Evolutionary conservation across 2,888 invertebrate genomes (phyloP), one percentile per base, ranked within the genome.

Genomic region (Deroplatys truncata): DNA sequence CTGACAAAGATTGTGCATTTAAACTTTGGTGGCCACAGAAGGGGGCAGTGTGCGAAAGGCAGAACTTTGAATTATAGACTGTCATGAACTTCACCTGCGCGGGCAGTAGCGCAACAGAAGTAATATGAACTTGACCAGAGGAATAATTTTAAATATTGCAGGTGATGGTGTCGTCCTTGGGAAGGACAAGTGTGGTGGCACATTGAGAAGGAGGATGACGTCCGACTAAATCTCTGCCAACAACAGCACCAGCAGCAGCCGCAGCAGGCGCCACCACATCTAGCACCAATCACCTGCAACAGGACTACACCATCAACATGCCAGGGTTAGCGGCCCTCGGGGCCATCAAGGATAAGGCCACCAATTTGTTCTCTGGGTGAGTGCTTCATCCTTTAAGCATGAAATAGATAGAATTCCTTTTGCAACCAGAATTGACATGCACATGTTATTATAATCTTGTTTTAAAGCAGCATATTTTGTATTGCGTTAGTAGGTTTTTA

Each of bases 281-380:
- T 72, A 72, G 16, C 56, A 72, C 56, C 56, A 72, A 2, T 20
- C 56, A 72, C n/a, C 31, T 29, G 87, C 29, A 29, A n/a, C 72
- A 8, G 43, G 29, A 10, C 43, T 5, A 28, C 83, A n/a, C 84
- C 43, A 15, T 35, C 89, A 91, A 49, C 86, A 92, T 93, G 92
- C 92, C 92, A 90, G 92, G 92, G 88, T 92, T 92, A 90, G 92
- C 92, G 89, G 92, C 92, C 88, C 91, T 92, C 88, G 92, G 92
- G 88, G 91, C 91, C 88, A 91, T 92, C 88, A 92, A 92, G 89
- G 90, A 89, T 82, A 91, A 91, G 90, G 90, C 91, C 89, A 82
- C 90, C 91, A 89, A 90, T 82, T 88, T 89, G 89, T 91, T 91
- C 90, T 88, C 90, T 28, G 89, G 91, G 91, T 91, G 88, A 91